Percentiles rank a stretch among this genome's conserved stretches.
Conservation (phyloP, 2,888 invertebrate species). For the Mechanitis messenoides region DNA sequence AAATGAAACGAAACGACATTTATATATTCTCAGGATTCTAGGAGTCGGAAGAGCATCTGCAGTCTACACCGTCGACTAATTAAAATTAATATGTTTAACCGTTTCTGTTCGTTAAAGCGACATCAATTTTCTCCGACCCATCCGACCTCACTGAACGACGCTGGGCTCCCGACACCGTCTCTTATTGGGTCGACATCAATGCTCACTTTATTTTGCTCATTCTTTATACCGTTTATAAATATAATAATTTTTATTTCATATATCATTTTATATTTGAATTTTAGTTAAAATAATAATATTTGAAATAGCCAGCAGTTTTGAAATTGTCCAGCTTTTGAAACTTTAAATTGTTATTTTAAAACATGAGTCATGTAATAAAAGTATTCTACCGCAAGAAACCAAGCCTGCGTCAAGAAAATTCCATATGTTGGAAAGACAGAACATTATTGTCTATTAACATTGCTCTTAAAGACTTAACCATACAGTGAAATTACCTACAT, state of each 20-base stretch:
- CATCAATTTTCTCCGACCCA: conserved; percentile 38
- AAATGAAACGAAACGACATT: background rate
- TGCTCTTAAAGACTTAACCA: too few species aligned
- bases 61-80: conserved; percentile 24
- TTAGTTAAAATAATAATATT: too few species aligned
- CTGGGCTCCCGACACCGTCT: conserved; percentile 52
- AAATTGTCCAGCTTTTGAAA: too few species aligned
- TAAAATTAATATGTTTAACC: conserved; percentile 30
- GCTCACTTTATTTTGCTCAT: conserved; percentile 49
- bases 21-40: conserved; percentile 4
- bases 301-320: too few species aligned
- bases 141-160: conserved; percentile 39
- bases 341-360: too few species aligned
- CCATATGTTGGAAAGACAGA: too few species aligned
- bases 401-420: too few species aligned
- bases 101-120: conserved; percentile 25
- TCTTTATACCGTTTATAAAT: conserved; percentile 66
- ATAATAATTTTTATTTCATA: conserved; percentile 1
- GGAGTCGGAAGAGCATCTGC: conserved; percentile 12
- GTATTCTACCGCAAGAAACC: too few species aligned
- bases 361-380: too few species aligned
- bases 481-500: background rate
- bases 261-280: too few species aligned
- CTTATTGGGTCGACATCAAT: conserved; percentile 57
- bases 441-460: too few species aligned